These are phyloP conservation scores for Micropterix aruncella DNA, from an alignment of 2,888 invertebrate genomes.

Conservation along the genomic window DNA sequence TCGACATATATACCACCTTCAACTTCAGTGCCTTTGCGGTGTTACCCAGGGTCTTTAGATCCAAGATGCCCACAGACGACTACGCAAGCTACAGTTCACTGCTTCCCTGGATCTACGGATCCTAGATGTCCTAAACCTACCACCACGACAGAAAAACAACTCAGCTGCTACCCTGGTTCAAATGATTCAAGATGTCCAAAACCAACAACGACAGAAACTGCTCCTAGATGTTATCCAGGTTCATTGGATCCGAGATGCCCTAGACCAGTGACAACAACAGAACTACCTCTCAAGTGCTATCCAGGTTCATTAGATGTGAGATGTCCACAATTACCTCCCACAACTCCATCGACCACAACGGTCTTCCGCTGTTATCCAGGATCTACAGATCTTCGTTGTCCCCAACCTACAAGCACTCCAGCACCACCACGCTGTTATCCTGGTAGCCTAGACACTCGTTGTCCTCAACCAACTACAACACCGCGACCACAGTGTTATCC, in stretches of 20 bases:
- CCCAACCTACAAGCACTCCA: constrained; percentile 10
- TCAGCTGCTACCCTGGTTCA: constrained; percentile 15
- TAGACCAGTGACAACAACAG: constrained; percentile 8
- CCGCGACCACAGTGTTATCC: constrained; percentile 13
- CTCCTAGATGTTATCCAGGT: constrained; percentile 16
- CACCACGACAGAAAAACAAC: constrained; percentile 1
- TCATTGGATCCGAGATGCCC: constrained; percentile 17
- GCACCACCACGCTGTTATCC: constrained; percentile 18
- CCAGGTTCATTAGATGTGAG: constrained; percentile 21
- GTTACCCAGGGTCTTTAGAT: constrained; percentile 18
- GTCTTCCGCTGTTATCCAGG: constrained; percentile 19
- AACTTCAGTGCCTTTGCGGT: constrained; percentile 11
- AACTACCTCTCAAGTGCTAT: constrained; percentile 17
- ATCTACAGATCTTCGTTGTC: constrained; percentile 15
- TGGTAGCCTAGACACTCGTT: constrained; percentile 16
- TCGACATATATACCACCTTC: constrained; percentile 5
- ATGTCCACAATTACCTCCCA: constrained; percentile 14
- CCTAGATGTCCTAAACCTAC: constrained; percentile 10
- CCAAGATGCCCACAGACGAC: constrained; percentile 15
- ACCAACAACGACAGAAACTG: constrained; percentile 11
- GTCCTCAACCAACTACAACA: constrained; percentile 11
- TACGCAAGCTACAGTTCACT: constrained; percentile 13
- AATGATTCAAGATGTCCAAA: constrained; percentile 20
- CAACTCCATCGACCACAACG: constrained; percentile 11
- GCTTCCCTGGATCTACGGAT: constrained; percentile 13